Evolutionary conservation across 2,113 vertebrate genomes (phyloP).

Genomic region (Channa argus): DNA sequence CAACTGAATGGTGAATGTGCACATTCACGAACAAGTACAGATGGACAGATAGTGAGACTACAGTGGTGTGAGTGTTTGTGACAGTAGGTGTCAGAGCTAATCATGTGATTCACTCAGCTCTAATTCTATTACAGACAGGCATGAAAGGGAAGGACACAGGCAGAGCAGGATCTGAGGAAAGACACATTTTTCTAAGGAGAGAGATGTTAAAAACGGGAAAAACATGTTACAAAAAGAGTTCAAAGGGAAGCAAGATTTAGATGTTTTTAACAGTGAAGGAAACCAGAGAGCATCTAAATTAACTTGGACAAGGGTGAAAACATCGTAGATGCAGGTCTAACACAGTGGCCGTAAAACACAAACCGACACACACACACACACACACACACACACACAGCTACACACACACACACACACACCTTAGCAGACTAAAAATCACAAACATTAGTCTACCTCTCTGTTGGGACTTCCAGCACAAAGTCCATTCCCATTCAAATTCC

Average conservation of each 20-base stretch:
- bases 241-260: background rate
- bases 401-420: conserved; percentile 19
- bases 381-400: too few species aligned
- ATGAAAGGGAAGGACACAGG: conserved; percentile 20
- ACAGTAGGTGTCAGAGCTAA: conserved; percentile 57
- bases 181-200: conserved; percentile 12
- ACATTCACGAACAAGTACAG: background rate
- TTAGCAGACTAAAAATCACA: background rate
- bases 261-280: background rate
- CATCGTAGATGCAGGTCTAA: conserved; percentile 5
- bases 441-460: conserved; percentile 81
- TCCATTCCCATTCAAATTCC: conserved; percentile 69
- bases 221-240: too few species aligned
- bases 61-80: conserved; percentile 9
- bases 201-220: background rate
- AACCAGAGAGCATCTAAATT: conserved; percentile 5
- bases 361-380: conserved; percentile 2
- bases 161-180: conserved; percentile 35
- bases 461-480: conserved; percentile 63
- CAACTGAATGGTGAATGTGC: background rate
- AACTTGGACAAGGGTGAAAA: conserved; percentile 15
- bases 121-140: conserved; percentile 68
- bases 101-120: conserved; percentile 70
- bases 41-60: conserved; percentile 16
- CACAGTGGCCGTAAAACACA: background rate